A percentile compares a stretch with the other conserved stretches of the same genome.
Evolutionary conservation across 2,113 vertebrate species (phyloP).

Genomic region (Columbina picui): DNA sequence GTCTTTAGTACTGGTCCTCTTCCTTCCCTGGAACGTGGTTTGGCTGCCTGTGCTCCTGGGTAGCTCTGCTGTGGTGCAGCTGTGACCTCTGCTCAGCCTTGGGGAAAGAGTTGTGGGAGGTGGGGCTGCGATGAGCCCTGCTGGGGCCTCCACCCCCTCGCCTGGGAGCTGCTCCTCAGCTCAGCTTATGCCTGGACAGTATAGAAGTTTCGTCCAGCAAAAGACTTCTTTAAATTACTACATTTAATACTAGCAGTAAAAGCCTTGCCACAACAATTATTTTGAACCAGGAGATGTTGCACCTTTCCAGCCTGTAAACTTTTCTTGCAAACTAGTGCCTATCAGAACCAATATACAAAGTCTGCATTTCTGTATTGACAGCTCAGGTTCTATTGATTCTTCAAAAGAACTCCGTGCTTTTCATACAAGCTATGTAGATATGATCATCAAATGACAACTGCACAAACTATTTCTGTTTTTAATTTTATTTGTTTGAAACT

Average conservation of each 20-base stretch:
- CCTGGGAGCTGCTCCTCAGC: background rate
- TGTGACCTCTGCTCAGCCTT: background rate
- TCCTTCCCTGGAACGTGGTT: background rate
- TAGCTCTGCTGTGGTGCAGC: background rate
- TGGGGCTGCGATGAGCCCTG: too few relatives aligned
- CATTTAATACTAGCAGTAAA: background rate
- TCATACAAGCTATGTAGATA: background rate
- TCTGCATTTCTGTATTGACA: background rate
- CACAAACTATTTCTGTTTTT: background rate
- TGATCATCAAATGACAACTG: background rate
- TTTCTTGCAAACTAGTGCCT: background rate
- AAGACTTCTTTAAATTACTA: background rate
- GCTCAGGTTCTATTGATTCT: background rate
- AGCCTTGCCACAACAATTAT: background rate
- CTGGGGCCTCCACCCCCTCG: background rate
- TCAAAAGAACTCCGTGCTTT: background rate
- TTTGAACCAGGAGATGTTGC: background rate
- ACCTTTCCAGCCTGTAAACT: background rate
- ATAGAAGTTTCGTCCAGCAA: background rate
- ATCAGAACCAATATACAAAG: background rate
- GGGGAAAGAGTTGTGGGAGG: background rate
- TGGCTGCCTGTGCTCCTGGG: background rate
- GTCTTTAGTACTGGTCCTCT: background rate
- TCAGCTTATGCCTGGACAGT: background rate
- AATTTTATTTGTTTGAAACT: background rate